These are phyloP conservation scores for Tetragnatha montana DNA, from an alignment of 2,888 invertebrate genomes.

Conservation along the genomic window DNA sequence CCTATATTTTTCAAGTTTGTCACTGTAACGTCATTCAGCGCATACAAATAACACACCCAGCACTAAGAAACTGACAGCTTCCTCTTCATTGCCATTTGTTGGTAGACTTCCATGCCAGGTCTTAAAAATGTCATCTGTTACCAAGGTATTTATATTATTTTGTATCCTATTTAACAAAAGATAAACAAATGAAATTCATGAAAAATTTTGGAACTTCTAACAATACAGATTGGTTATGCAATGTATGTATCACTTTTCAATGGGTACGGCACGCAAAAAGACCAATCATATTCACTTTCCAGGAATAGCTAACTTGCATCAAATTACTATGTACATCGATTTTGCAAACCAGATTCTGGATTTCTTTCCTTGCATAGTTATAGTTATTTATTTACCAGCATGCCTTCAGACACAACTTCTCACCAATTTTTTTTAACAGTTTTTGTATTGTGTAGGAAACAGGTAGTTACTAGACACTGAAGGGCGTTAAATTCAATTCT, in stretches of 20 bases:
- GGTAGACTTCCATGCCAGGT: too few species aligned
- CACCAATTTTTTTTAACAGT: neutral
- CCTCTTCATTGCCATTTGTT: too few species aligned
- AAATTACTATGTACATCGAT: constrained; percentile 12
- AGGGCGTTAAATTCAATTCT: constrained; percentile 77
- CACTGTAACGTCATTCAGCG: too few species aligned
- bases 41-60: too few species aligned
- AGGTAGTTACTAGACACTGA: constrained; percentile 65
- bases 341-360: neutral
- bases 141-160: too few species aligned
- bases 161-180: too few species aligned
- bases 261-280: neutral
- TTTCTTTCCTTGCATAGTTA: neutral
- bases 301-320: constrained; percentile 11
- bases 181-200: too few species aligned
- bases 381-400: neutral
- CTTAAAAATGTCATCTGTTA: too few species aligned
- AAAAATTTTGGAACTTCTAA: neutral
- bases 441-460: neutral
- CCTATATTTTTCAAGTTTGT: too few species aligned
- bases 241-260: constrained; percentile 14
- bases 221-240: neutral
- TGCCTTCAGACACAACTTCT: neutral
- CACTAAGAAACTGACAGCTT: too few species aligned
- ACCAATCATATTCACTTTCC: neutral